Conservation (phyloP, 1,140 invertebrate genomes). For the Danaus plexippus region DNA sequence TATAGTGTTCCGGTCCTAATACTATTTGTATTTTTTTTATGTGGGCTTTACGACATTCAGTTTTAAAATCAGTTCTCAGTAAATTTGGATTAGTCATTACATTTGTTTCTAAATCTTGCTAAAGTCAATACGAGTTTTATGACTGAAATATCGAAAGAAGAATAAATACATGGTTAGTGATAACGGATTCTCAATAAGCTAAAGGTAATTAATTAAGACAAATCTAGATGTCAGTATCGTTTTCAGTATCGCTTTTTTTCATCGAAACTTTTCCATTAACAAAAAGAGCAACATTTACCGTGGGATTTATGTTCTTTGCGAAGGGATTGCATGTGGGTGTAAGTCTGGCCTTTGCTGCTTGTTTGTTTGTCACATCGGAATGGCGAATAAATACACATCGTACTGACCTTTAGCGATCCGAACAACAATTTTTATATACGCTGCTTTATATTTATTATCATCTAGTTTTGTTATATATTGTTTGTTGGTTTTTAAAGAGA, state of each 20-base stretch:
- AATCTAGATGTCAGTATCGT: too few relatives aligned
- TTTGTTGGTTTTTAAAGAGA: neutral
- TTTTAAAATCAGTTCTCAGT: too few relatives aligned
- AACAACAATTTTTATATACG: conserved; percentile 16
- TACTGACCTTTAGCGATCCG: conserved; percentile 30
- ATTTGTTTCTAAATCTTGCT: too few relatives aligned
- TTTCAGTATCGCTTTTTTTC: conserved; percentile 7
- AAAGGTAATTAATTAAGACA: neutral
- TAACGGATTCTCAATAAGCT: conserved; percentile 4
- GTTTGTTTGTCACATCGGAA: conserved; percentile 27
- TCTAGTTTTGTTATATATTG: too few relatives aligned
- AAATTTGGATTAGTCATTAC: too few relatives aligned
- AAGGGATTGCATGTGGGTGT: conserved; percentile 37
- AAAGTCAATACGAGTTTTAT: too few relatives aligned
- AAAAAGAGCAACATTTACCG: too few relatives aligned
- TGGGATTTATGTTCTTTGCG: conserved; percentile 33
- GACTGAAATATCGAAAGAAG: too few relatives aligned
- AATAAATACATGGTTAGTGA: too few relatives aligned
- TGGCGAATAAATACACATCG: conserved; percentile 33
- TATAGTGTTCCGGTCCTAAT: conserved; percentile 17
- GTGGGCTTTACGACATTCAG: neutral
- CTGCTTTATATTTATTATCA: too few relatives aligned
- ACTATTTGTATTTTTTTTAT: conserved; percentile 17
- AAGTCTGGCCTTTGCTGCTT: conserved; percentile 27
- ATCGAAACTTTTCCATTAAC: neutral